Evolutionary conservation across 2,113 vertebrate species (phyloP).

Genomic region (mouse (Mus musculus)): GRCm39 chr7:66460501-66461000

Average conservation of each 20-base stretch:
- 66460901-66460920: not conserved
- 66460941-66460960: not conserved
- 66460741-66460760: not conserved
- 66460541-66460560: not conserved
- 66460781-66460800: not conserved
- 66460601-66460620: not conserved
- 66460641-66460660: not conserved
- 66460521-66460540: not conserved
- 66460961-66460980: no score
- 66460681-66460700: not conserved
- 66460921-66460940: not conserved
- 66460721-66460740: not conserved
- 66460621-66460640: not conserved
- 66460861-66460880: not conserved
- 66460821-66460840: not conserved
- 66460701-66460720: not conserved
- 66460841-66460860: not conserved
- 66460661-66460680: not conserved
- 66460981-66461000: no score
- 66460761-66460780: not conserved
- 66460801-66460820: not conserved
- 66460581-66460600: not conserved
- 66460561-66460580: constrained; percentile 6
- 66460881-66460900: not conserved
- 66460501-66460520: not conserved